These are phyloP conservation scores for Apotomis capreana DNA, from an alignment of 2,888 invertebrate genomes.

Conservation along the genomic window DNA sequence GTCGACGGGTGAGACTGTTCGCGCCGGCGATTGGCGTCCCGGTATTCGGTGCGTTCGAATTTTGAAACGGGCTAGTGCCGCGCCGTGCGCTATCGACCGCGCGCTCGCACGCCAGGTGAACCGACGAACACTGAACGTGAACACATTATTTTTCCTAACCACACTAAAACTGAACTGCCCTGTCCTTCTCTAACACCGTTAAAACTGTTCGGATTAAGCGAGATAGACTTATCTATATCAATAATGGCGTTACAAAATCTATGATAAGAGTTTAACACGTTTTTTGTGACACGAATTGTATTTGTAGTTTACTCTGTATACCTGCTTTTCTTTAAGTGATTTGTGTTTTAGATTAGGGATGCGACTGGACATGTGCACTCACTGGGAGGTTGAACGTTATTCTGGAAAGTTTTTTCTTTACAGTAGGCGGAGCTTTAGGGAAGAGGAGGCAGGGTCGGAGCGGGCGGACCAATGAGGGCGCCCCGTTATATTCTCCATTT, in stretches of 20 bases:
- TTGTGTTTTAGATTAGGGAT: slow-evolving; percentile 59
- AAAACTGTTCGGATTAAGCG: slow-evolving; percentile 49
- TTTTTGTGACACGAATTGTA: slow-evolving; percentile 61
- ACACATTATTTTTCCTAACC: slow-evolving; percentile 68
- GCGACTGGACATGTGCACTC: slow-evolving; percentile 63
- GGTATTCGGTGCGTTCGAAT: slow-evolving; percentile 60
- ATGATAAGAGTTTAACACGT: slow-evolving; percentile 59
- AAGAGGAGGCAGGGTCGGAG: slow-evolving; percentile 76
- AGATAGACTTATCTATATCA: slow-evolving; percentile 62
- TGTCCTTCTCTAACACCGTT: slow-evolving; percentile 62
- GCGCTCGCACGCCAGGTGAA: slow-evolving; percentile 73
- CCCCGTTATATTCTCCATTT: slow-evolving; percentile 52
- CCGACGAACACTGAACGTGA: slow-evolving; percentile 72
- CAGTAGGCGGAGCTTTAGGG: slow-evolving; percentile 76
- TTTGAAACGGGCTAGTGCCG: slow-evolving; percentile 58
- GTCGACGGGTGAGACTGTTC: slow-evolving; percentile 49
- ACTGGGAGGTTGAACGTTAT: slow-evolving; percentile 61
- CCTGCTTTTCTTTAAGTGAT: slow-evolving; percentile 52
- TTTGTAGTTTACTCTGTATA: slow-evolving; percentile 52
- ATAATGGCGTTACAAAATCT: slow-evolving; percentile 56
- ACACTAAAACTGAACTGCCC: slow-evolving; percentile 65
- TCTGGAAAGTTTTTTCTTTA: slow-evolving; percentile 66
- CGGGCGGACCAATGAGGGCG: slow-evolving; percentile 60
- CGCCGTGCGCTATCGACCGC: slow-evolving; percentile 63
- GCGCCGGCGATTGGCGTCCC: slow-evolving; percentile 56